phyloP scores from a whole-genome alignment of 1,140 invertebrate genomes.

The Zelostemma sp. region DNA sequence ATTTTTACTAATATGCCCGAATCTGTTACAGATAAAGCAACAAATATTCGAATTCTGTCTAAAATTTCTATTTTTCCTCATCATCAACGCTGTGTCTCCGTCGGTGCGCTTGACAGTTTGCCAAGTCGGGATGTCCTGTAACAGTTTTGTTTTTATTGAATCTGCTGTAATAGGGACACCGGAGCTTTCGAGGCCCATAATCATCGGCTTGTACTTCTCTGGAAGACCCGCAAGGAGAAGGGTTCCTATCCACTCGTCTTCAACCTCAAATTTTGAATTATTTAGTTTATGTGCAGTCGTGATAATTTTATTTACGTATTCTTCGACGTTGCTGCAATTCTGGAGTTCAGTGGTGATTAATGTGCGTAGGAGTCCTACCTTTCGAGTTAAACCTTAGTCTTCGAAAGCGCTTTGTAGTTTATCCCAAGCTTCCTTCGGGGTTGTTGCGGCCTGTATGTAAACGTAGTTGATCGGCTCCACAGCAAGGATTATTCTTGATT shows the following conservation, averaged over 20 bases:
- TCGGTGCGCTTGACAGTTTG: background rate
- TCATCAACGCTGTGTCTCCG: background rate
- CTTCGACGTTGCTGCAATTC: constrained; percentile 47
- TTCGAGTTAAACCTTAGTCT: constrained; percentile 55
- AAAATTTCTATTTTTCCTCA: no score
- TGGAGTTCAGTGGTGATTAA: constrained; percentile 50
- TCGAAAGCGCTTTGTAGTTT: constrained; percentile 52
- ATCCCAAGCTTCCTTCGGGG: constrained; percentile 46
- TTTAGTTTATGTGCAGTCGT: constrained; percentile 52
- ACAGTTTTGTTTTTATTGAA: constrained; percentile 1
- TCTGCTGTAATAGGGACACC: background rate
- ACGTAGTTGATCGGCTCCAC: constrained; percentile 55
- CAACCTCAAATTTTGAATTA: constrained; percentile 49
- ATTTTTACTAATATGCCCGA: constrained; percentile 15
- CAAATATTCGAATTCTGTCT: background rate
- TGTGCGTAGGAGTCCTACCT: constrained; percentile 52
- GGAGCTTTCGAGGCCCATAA: constrained; percentile 13
- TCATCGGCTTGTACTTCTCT: constrained; percentile 13
- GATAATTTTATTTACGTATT: constrained; percentile 57
- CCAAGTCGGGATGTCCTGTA: background rate
- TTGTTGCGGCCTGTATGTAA: constrained; percentile 38
- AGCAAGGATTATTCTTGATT: constrained; percentile 51
- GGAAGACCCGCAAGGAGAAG: constrained; percentile 9
- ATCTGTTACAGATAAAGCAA: constrained; percentile 10
- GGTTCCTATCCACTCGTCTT: constrained; percentile 57